phyloP scores from a whole-genome alignment of 2,888 invertebrate species.

The Drosophila flavopinicola region DNA sequence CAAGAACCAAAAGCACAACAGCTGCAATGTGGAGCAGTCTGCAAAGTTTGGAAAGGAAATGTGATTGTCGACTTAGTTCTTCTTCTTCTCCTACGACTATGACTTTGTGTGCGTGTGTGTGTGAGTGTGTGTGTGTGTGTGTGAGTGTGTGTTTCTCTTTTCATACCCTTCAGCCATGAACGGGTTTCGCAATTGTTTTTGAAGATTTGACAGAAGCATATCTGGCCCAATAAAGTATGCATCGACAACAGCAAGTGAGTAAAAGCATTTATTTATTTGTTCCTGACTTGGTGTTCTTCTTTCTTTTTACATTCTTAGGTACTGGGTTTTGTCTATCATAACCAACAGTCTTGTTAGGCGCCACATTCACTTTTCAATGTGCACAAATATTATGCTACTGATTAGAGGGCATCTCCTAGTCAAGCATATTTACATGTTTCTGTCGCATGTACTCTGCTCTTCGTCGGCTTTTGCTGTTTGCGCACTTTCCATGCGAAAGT shows the following conservation, averaged over 20 bases:
- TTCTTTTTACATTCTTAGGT: no score
- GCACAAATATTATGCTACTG: no score
- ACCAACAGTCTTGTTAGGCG: no score
- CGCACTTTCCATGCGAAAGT: conserved; percentile 27
- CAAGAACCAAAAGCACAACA: conserved; percentile 19
- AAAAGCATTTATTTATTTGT: no score
- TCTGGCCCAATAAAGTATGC: background rate
- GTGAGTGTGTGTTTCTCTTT: background rate
- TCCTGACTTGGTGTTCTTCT: no score
- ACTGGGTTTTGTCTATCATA: no score
- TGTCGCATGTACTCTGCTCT: background rate
- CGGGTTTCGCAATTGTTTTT: no score
- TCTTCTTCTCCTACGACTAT: background rate
- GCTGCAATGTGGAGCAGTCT: conserved; percentile 43
- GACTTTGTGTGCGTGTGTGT: background rate
- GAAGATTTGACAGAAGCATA: no score
- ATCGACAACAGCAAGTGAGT: no score
- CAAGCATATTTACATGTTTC: background rate
- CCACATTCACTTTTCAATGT: no score
- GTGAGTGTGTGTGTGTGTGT: background rate
- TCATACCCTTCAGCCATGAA: conserved; percentile 1
- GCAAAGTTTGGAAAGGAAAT: conserved; percentile 60
- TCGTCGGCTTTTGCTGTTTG: conserved; percentile 37
- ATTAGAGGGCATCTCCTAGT: background rate
- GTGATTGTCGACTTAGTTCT: conserved; percentile 40